Evolutionary conservation across 2,888 invertebrate species (phyloP).

Genomic region (Xylota sylvarum): DNA sequence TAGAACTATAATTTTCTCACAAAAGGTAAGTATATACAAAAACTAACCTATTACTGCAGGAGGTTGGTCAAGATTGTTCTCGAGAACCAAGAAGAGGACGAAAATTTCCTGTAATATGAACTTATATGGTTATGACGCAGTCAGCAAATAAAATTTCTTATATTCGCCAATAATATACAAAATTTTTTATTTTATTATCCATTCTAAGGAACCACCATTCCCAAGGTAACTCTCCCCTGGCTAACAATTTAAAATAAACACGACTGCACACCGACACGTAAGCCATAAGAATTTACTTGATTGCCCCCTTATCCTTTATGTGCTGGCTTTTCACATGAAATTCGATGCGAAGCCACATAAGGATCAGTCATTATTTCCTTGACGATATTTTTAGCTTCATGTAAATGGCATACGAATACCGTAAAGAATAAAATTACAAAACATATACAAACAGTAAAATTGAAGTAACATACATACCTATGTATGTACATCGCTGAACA

Average conservation of each 20-base stretch:
- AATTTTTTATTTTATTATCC: background rate
- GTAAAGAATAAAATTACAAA: slow-evolving; percentile 17
- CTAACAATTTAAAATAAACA: slow-evolving; percentile 15
- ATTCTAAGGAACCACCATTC: background rate
- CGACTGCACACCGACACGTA: slow-evolving; percentile 21
- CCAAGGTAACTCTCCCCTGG: slow-evolving; percentile 2
- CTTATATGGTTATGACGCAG: background rate
- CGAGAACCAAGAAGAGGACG: too few species aligned
- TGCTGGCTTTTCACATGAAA: slow-evolving; percentile 53
- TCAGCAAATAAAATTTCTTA: background rate
- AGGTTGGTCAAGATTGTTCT: too few species aligned
- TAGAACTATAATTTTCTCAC: too few species aligned
- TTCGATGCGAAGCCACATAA: slow-evolving; percentile 63
- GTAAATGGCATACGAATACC: slow-evolving; percentile 27
- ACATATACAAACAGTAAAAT: slow-evolving; percentile 51
- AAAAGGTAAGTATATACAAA: too few species aligned
- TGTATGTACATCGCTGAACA: slow-evolving; percentile 6
- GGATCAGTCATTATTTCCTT: slow-evolving; percentile 50
- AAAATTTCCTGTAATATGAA: too few species aligned
- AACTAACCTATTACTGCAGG: too few species aligned
- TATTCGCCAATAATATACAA: background rate
- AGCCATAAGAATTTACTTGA: slow-evolving; percentile 36
- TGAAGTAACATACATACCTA: slow-evolving; percentile 4
- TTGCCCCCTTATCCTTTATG: slow-evolving; percentile 49
- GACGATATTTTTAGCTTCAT: slow-evolving; percentile 22